Base-by-base conservation (phyloP, 1,140 invertebrate species). In the Diprion similis region DNA sequence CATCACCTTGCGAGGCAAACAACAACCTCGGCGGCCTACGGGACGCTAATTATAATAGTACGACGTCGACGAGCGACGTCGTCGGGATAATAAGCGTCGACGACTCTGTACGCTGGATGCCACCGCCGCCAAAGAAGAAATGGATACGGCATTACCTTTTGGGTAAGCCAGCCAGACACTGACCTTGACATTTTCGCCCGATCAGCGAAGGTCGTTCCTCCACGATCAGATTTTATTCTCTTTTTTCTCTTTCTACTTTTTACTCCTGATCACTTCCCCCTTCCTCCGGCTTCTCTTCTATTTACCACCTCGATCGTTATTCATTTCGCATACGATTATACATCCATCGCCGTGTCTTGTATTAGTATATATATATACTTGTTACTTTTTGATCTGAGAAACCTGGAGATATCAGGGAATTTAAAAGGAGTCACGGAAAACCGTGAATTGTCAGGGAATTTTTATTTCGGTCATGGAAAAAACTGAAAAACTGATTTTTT, bases 81-180 rank as follows among this genome's bases (percentile, higher is more conserved):
- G 65, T 80, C 2, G 73, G 77, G n/a, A 73, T 37, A 37, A 37
- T 37, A 78, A 70, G 77, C 81, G 45, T 74, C 81, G n/a, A 70
- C 78, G 68, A 71, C 76, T 6, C 73, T 51, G n/a, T 46, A 18
- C 75, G 73, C 72, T 84, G 84, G 83, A 82, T 86, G 68, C 87
- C 89, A 66, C 89, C 91, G 64, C 90, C 91, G 64, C 91, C 92
- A 13, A 93, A 93, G 84, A 93, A 93, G 87, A 93, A 93, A 83
- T 93, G 92, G 92, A 93, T 93, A 71, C 90, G 90, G 76, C 91
- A 93, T 80, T 93, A 93, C 81, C 84, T 92, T 73, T 89, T 87
- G 68, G 88, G 88, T 89, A 84, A 89, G 86, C 46, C 37, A 89
- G 86, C 46, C 37, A 66, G 18, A 59, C 15, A 65, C 18, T 65